Conservation (phyloP, 1,140 invertebrate genomes). For the Akabosia matsudoensis region DNA sequence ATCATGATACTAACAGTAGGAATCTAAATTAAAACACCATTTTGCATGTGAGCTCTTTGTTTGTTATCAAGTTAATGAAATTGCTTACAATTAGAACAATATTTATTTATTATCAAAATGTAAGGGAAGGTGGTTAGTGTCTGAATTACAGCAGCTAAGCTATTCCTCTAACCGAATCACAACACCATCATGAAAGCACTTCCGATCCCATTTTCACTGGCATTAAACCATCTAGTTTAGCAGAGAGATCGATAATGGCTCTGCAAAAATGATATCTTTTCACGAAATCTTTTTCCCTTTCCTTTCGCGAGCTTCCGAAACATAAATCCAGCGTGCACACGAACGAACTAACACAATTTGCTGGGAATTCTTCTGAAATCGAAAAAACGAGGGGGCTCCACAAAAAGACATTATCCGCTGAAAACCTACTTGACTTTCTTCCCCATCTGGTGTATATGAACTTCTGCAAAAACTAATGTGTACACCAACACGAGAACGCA, state of each 20-base stretch:
- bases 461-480: background rate
- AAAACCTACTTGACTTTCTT: background rate
- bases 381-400: background rate
- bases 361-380: background rate
- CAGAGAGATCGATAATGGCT: slow-evolving; percentile 4
- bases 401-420: slow-evolving; percentile 8
- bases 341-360: slow-evolving; percentile 3
- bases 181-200: no score
- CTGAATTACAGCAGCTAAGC: no score
- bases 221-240: no score
- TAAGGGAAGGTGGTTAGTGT: no score
- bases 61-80: no score
- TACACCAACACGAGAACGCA: background rate
- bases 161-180: no score
- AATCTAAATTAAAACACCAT: no score
- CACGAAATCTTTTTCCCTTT: background rate
- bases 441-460: background rate
- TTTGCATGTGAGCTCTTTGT: no score
- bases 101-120: no score
- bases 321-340: background rate
- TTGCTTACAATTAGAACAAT: no score
- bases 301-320: background rate
- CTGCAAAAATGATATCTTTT: background rate
- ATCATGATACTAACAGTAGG: no score
- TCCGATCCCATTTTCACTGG: no score